A percentile compares a stretch with the other conserved stretches of the same genome.
Conservation (phyloP, 2,797 vertebrate species). For the Limosa lapponica region DNA sequence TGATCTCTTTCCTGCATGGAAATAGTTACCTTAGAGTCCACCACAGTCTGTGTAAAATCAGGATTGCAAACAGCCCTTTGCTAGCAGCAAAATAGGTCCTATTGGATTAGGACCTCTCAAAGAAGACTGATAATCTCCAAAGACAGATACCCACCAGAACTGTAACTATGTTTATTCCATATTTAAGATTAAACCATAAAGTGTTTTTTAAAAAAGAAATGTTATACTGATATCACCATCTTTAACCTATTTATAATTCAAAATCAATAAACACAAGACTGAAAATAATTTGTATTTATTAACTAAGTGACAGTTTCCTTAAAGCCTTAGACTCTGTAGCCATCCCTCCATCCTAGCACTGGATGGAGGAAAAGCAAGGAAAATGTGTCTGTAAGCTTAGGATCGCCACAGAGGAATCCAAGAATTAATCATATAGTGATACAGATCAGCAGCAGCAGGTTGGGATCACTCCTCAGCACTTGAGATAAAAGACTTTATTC, state of each 20-base stretch:
- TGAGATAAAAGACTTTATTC: background rate
- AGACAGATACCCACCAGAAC: background rate
- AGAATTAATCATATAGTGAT: background rate
- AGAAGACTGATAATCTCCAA: background rate
- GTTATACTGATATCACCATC: background rate
- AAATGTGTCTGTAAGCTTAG: background rate
- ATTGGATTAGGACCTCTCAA: background rate
- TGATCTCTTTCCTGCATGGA: background rate
- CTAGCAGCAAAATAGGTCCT: background rate
- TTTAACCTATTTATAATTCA: background rate
- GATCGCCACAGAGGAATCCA: background rate
- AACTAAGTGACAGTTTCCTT: background rate
- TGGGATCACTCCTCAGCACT: background rate
- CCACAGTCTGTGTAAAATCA: background rate
- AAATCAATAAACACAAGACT: background rate
- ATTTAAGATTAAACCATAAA: background rate
- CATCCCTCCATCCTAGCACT: too few species aligned
- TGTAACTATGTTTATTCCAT: background rate
- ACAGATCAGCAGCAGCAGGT: accelerated
- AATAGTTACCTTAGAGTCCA: background rate
- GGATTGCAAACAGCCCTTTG: background rate
- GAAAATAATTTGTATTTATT: background rate
- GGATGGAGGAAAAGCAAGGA: background rate
- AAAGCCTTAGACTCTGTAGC: background rate
- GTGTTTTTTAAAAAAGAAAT: background rate